Conservation (phyloP, 1,140 invertebrate genomes). For the Thaumatotibia leucotreta region DNA sequence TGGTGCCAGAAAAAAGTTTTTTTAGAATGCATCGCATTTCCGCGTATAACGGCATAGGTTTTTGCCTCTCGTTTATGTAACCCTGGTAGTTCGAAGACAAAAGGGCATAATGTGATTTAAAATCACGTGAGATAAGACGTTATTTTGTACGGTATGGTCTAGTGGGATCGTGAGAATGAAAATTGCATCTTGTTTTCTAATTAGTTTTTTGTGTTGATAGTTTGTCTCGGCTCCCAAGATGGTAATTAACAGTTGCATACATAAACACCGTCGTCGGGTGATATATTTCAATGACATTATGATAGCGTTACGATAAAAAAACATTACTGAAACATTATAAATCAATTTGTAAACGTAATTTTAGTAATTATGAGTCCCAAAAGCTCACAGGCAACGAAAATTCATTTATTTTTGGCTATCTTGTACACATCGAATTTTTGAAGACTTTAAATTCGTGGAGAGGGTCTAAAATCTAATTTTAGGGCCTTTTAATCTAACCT, state of each 20-base stretch:
- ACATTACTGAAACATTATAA: too few species aligned
- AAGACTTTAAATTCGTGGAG: too few species aligned
- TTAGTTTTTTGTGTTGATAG: slow-evolving; percentile 5
- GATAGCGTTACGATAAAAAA: too few species aligned
- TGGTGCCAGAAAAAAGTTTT: slow-evolving; percentile 8
- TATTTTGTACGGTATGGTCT: neutral
- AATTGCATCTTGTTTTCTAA: slow-evolving; percentile 14
- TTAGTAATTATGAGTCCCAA: too few species aligned
- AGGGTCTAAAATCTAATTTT: too few species aligned
- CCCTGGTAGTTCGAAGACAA: neutral
- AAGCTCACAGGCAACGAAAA: too few species aligned
- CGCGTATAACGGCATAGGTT: neutral
- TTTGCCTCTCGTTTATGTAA: neutral
- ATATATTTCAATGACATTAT: neutral
- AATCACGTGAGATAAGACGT: neutral
- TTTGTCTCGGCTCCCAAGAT: neutral
- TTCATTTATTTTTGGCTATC: too few species aligned
- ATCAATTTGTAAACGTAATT: too few species aligned
- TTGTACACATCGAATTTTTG: too few species aligned
- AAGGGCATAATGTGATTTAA: neutral
- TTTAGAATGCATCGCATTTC: slow-evolving; percentile 1
- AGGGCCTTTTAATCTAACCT: too few species aligned
- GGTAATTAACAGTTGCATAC: slow-evolving; percentile 10
- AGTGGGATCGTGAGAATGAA: slow-evolving; percentile 2
- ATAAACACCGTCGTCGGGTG: neutral